Evolutionary conservation across 2,113 vertebrate genomes (phyloP).

Genomic region (Colaptes auratus): DNA sequence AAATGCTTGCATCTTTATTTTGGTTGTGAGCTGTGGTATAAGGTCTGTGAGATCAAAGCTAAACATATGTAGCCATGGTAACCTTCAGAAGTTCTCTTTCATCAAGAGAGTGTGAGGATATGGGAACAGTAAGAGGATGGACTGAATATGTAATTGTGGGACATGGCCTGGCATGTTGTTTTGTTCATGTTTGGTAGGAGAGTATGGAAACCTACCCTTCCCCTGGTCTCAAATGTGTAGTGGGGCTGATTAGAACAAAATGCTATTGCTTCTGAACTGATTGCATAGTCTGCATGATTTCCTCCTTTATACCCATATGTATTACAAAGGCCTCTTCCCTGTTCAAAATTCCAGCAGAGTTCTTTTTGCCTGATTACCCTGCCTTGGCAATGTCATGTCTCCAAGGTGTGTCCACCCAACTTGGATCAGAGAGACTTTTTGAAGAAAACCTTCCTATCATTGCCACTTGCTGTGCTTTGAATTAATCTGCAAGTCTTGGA

Average conservation of each 20-base stretch:
- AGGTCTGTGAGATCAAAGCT: not conserved
- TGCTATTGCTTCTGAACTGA: not conserved
- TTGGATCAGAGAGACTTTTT: not conserved
- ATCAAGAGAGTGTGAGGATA: not conserved
- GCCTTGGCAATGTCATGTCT: not conserved
- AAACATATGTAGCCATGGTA: not conserved
- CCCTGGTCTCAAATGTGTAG: not conserved
- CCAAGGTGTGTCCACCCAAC: not conserved
- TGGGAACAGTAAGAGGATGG: not conserved
- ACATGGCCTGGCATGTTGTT: not conserved
- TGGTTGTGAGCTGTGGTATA: not conserved
- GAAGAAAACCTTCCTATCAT: not conserved
- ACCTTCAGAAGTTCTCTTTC: not conserved
- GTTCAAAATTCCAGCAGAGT: not conserved
- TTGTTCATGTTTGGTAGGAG: not conserved
- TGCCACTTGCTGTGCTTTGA: not conserved
- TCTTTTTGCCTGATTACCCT: not conserved
- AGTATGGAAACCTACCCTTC: not conserved
- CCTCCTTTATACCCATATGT: not conserved
- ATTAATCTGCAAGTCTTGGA: not conserved
- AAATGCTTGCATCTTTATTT: not conserved
- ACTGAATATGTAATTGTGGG: not conserved
- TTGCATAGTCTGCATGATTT: not conserved
- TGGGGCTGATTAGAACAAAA: not conserved
- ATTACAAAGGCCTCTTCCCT: not conserved